phyloP scores from a whole-genome alignment of 2,888 invertebrate genomes.

The Mythimna loreyi region DNA sequence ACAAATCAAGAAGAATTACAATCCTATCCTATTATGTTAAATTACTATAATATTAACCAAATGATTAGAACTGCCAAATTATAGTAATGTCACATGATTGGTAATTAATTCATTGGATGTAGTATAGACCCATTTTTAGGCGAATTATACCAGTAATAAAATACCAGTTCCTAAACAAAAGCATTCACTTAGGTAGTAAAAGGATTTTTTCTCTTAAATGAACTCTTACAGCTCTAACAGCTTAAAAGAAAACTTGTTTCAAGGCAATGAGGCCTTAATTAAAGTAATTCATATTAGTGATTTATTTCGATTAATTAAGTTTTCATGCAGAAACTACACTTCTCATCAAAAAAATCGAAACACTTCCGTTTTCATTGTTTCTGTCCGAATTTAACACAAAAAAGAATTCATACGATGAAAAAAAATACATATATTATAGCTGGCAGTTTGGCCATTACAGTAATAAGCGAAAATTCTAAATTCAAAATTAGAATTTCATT shows the following conservation, averaged over 20 bases:
- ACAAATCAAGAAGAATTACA: not conserved
- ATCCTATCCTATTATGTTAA: not conserved
- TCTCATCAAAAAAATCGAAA: no score
- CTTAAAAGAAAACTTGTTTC: not conserved
- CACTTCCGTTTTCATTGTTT: no score
- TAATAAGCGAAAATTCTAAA: no score
- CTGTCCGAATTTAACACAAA: no score
- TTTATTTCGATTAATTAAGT: no score
- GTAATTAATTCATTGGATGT: not conserved
- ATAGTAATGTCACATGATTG: constrained; percentile 7
- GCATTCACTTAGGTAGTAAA: not conserved
- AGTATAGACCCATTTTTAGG: not conserved
- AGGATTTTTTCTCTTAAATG: not conserved
- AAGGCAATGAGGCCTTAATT: not conserved
- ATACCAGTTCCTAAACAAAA: not conserved
- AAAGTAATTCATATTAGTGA: not conserved
- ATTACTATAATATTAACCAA: not conserved
- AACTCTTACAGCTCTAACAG: no score
- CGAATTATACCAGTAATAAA: not conserved
- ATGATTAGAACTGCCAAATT: not conserved
- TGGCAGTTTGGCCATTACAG: no score
- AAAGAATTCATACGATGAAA: no score
- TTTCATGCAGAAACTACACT: no score
- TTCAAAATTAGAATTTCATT: no score
- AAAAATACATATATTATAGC: no score